Conservation (phyloP, 2,888 invertebrate genomes). For the Drosophila siamana region DNA sequence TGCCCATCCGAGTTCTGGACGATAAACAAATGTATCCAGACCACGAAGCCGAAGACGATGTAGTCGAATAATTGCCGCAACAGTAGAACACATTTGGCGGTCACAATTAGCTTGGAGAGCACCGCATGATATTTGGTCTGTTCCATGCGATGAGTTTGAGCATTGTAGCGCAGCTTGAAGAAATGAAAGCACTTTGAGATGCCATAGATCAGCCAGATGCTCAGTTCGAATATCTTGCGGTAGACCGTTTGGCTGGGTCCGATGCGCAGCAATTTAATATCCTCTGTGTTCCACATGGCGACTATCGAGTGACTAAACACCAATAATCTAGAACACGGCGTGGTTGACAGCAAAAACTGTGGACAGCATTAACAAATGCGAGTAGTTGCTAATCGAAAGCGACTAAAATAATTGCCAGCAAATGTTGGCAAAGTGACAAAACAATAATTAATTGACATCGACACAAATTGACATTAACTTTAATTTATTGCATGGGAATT, state of each 20-base stretch:
- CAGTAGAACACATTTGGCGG: conserved; percentile 32
- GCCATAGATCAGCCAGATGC: conserved; percentile 51
- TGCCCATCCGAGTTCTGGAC: conserved; percentile 47
- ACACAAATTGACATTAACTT: background rate
- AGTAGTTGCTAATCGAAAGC: background rate
- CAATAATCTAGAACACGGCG: background rate
- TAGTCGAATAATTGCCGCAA: conserved; percentile 27
- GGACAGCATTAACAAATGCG: background rate
- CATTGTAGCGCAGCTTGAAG: conserved; percentile 53
- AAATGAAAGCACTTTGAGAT: conserved; percentile 52
- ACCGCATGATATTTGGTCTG: conserved; percentile 32
- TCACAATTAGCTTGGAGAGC: conserved; percentile 39
- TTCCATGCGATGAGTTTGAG: conserved; percentile 31
- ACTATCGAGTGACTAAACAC: conserved; percentile 10
- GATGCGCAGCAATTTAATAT: conserved; percentile 29
- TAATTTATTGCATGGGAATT: background rate
- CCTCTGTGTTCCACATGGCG: conserved; percentile 50
- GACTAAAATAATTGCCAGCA: background rate
- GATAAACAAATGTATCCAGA: conserved; percentile 34
- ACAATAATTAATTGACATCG: background rate
- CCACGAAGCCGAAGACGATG: conserved; percentile 26
- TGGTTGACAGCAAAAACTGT: no score
- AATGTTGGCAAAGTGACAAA: no score
- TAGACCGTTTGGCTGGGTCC: conserved; percentile 22
- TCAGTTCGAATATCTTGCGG: conserved; percentile 34